These are phyloP conservation scores for Tryphoninae sp. DNA, from an alignment of 2,888 invertebrate species.

Conservation along the genomic window DNA sequence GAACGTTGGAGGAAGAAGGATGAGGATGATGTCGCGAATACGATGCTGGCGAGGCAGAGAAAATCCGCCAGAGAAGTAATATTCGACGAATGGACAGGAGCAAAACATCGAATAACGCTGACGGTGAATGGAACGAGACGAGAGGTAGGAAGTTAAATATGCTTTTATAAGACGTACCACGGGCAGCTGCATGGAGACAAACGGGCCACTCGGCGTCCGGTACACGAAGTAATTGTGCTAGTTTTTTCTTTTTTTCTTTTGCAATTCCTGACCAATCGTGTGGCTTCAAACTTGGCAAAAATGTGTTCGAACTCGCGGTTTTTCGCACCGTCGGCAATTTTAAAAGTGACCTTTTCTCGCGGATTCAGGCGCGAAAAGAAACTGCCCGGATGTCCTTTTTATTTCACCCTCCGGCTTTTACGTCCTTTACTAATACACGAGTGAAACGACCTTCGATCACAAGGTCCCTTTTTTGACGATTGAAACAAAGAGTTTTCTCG, in stretches of 20 bases:
- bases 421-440: slow-evolving; percentile 24
- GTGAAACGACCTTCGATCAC: slow-evolving; percentile 6
- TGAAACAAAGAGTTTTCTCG: slow-evolving; percentile 27
- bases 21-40: not conserved
- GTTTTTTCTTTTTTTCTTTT: slow-evolving; percentile 25
- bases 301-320: slow-evolving; percentile 23
- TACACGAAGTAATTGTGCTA: slow-evolving; percentile 29
- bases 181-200: slow-evolving; percentile 4
- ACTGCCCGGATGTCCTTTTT: slow-evolving; percentile 26
- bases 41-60: not conserved
- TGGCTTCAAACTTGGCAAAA: slow-evolving; percentile 38
- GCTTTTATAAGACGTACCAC: not conserved
- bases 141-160: slow-evolving; percentile 26
- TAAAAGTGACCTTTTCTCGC: slow-evolving; percentile 31
- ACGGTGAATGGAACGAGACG: slow-evolving; percentile 19
- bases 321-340: slow-evolving; percentile 12
- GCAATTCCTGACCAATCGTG: slow-evolving; percentile 14
- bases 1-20: not conserved
- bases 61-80: slow-evolving; percentile 2
- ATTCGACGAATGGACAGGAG: slow-evolving; percentile 19
- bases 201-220: slow-evolving; percentile 18
- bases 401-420: slow-evolving; percentile 13
- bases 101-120: slow-evolving; percentile 37
- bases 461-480: slow-evolving; percentile 45
- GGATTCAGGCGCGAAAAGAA: slow-evolving; percentile 32